Conservation (phyloP, 2,888 invertebrate species). For the Epistrophella euchroma region DNA sequence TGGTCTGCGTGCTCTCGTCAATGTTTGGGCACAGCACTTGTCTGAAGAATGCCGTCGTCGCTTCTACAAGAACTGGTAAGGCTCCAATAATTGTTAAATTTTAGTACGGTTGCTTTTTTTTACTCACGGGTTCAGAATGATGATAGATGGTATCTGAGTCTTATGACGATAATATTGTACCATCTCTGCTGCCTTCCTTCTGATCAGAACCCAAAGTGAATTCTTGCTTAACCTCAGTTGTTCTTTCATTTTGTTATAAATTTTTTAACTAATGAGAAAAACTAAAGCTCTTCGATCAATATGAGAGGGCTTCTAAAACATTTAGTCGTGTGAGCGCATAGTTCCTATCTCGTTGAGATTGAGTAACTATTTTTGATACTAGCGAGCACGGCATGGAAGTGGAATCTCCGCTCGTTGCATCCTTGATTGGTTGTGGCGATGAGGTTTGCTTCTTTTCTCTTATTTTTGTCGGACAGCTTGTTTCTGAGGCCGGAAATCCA, state of each 20-base stretch:
- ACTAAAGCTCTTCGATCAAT: conserved; percentile 87
- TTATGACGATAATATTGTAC: conserved; percentile 79
- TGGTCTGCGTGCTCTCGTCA: conserved; percentile 96
- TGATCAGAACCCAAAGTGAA: conserved; percentile 78
- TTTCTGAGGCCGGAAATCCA: conserved; percentile 39
- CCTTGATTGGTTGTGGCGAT: conserved; percentile 82
- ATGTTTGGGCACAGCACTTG: conserved; percentile 99
- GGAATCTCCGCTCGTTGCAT: conserved; percentile 88
- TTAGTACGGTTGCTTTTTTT: conserved; percentile 35
- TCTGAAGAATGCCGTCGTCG: conserved; percentile 99
- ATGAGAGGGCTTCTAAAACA: conserved; percentile 87
- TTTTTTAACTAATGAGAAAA: conserved; percentile 59
- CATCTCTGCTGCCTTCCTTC: conserved; percentile 84
- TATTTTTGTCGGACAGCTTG: conserved; percentile 75
- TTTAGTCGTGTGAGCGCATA: conserved; percentile 82
- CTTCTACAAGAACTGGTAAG: conserved; percentile 99
- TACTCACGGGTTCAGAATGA: conserved; percentile 78
- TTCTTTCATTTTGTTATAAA: conserved; percentile 30
- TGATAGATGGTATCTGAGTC: conserved; percentile 83
- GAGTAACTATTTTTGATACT: conserved; percentile 53
- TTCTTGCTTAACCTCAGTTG: conserved; percentile 20
- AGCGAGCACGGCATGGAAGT: conserved; percentile 83
- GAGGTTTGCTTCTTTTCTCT: conserved; percentile 87
- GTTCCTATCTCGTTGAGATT: conserved; percentile 76
- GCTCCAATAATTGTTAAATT: neutral